Evolutionary conservation across 1,140 invertebrate genomes (phyloP), one percentile per base, ranked within the genome.

Genomic region (Nasonia longicornis): DNA sequence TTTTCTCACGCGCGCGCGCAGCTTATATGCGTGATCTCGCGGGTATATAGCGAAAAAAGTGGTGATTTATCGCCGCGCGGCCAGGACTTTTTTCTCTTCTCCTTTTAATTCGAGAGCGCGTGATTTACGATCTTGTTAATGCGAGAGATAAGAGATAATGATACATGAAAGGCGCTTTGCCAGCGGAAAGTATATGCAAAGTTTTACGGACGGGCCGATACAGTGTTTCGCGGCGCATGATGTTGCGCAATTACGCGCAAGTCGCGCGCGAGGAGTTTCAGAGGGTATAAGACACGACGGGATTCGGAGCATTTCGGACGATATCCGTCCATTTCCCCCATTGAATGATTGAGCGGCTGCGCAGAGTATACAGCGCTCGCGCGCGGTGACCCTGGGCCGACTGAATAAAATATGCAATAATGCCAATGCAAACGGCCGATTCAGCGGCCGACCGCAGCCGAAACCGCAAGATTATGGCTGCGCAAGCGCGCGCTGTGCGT

Each of bases 111-210:
- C 73, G 79, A 58, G 63, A 38, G 11, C 70, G 70, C 67, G 75
- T 78, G 75, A 77, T 77, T 77, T 82, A 77, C 80, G 80, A 78
- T 70, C 75, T 82, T 77, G 80, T 82, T 82, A 82, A 82, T 78
- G 76, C 69, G 14, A 77, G 42, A 82, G 80, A 78, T 82, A 82
- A 82, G 75, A 77, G 80, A 82, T 82, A 82, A 82, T 82, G 80
- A 77, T 82, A 78, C 75, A 66, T 31, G 75, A 73, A 78, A 77
- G 58, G 48, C 26, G 38, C 45, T 58, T 20, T 58, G 52, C 52
- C 20, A 52, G 52, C 2, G 52, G 12, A 67, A 69, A 35, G 48
- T 81, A 75, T 81, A 75, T 81, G 79, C 79, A 52, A 69, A 80
- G 64, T 58, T 76, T 70, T 80, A 74, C 69, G 70, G 38, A 35